Evolutionary conservation across 2,113 vertebrate genomes (phyloP), one percentile per base, ranked within the genome.

Genomic region (Phyllostomus discolor): DNA sequence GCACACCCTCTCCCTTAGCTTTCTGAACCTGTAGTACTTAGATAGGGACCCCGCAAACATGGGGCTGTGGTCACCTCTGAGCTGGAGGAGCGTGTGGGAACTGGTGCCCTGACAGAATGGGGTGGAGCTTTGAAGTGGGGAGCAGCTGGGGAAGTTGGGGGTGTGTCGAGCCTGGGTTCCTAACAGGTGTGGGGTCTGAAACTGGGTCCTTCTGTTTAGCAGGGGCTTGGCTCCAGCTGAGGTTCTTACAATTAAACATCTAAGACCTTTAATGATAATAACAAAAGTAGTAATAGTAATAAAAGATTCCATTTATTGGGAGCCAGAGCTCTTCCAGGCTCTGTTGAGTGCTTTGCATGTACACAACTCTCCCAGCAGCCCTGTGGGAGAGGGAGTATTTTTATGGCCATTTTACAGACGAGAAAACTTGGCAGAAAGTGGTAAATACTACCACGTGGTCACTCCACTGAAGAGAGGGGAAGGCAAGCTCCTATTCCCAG

Each of bases 381-480:
- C 66, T 15, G 54, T 3, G 4, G 0, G 20, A 24, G 81, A 67
- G 91, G 70, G 72, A 67, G 14, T 72, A 59, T 28, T 38, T 50
- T 92, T 90, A 86, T 79, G 83, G 69, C 90, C 84, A 1, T 83
- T 72, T 94, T 69, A 72, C 85, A 96, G 62, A 85, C 26, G 9
- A 10, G 52, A 1, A 15, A 33, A 22, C n/a, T 52, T 67, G 38
- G 90, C 38, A 33, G 38, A 22, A 31, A 5, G 41, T 14, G 50
- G 50, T 48, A 38, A 10, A 57, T 2, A 26, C 9, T n/a, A 1
- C 75, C 16, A 15, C 16, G 10, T 9, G 35, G 19, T 7, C 52
- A 79, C 10, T 4, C 24, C 66, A 4, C 35, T 0, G 31, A 26
- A 66, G 81, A 28, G 12, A 9, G 31, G 20, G 62, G 17, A 64